A percentile compares a stretch with the other conserved stretches of the same genome.
These are phyloP conservation scores for Chrysomela aeneicollis DNA, from an alignment of 2,888 invertebrate genomes.

Conservation along the genomic window DNA sequence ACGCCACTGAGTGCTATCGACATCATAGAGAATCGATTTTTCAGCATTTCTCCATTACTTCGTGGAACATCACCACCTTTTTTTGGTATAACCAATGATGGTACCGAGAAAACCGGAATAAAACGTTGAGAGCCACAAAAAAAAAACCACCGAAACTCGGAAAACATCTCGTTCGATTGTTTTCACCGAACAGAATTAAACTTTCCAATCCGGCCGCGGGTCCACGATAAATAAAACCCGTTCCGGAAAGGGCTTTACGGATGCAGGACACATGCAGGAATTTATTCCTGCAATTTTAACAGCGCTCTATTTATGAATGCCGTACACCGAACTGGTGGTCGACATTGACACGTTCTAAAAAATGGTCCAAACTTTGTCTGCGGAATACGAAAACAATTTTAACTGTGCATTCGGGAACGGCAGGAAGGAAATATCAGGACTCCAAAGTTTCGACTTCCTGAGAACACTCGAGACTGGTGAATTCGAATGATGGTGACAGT, in stretches of 20 bases:
- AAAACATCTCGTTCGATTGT: constrained; percentile 24
- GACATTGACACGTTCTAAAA: constrained; percentile 29
- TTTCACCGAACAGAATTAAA: constrained; percentile 31
- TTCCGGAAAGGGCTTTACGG: constrained; percentile 28
- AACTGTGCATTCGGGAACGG: neutral
- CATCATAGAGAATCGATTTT: too few species aligned
- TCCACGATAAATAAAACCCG: constrained; percentile 30
- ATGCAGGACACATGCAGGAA: constrained; percentile 33
- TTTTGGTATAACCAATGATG: neutral
- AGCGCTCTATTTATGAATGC: constrained; percentile 32
- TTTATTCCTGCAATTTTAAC: constrained; percentile 34
- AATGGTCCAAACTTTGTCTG: neutral
- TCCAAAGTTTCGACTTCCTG: too few species aligned
- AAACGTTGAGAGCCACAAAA: constrained; percentile 17
- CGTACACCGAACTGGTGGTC: constrained; percentile 23
- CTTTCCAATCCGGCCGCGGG: constrained; percentile 27
- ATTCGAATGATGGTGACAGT: too few species aligned
- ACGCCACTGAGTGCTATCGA: too few species aligned
- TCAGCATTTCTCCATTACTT: neutral
- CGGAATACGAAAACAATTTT: neutral
- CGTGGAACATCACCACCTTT: neutral
- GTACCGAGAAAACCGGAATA: constrained; percentile 25
- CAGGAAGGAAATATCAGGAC: neutral
- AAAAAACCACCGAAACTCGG: constrained; percentile 7
- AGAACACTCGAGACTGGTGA: too few species aligned